Percentiles rank a stretch among this genome's conserved stretches.
phyloP scores from a whole-genome alignment of 1,140 invertebrate species.

The Drosophila asahinai region DNA sequence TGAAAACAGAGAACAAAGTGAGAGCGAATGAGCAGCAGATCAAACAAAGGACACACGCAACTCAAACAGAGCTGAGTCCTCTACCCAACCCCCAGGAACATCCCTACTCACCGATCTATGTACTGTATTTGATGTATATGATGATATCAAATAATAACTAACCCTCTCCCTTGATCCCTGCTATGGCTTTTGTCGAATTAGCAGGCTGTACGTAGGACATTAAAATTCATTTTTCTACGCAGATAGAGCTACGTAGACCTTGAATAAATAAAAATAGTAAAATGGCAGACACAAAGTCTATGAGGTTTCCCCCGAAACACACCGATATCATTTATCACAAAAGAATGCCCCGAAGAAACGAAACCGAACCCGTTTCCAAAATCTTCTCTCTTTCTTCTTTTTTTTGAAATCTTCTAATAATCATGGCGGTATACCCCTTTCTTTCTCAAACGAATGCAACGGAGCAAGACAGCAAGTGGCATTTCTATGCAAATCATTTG shows the following conservation, averaged over 20 bases:
- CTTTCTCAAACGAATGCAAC: conserved; percentile 8
- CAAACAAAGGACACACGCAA: conserved; percentile 41
- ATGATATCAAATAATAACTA: conserved; percentile 67
- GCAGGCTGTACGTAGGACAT: conserved; percentile 21
- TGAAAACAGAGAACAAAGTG: conserved; percentile 70
- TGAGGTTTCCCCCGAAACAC: conserved; percentile 25
- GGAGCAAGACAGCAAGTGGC: conserved; percentile 57
- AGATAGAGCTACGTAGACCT: background rate
- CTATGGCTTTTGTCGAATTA: conserved; percentile 37
- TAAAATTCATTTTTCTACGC: conserved; percentile 7
- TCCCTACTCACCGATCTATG: conserved; percentile 32
- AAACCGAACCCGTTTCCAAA: conserved; percentile 26
- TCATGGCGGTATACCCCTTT: conserved; percentile 43
- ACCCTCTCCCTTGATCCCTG: conserved; percentile 51
- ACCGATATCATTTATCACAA: conserved; percentile 56
- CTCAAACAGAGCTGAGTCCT: conserved; percentile 16
- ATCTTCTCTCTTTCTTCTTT: conserved; percentile 12
- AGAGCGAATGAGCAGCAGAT: conserved; percentile 49
- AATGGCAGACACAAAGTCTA: conserved; percentile 55
- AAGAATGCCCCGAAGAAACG: conserved; percentile 26
- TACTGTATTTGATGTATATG: conserved; percentile 1
- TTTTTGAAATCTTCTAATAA: conserved; percentile 12
- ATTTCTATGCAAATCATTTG: conserved; percentile 71
- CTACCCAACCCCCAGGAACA: conserved; percentile 33
- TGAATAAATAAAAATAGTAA: background rate